Conservation (phyloP, 2,888 invertebrate species). For the Athalia circularis region DNA sequence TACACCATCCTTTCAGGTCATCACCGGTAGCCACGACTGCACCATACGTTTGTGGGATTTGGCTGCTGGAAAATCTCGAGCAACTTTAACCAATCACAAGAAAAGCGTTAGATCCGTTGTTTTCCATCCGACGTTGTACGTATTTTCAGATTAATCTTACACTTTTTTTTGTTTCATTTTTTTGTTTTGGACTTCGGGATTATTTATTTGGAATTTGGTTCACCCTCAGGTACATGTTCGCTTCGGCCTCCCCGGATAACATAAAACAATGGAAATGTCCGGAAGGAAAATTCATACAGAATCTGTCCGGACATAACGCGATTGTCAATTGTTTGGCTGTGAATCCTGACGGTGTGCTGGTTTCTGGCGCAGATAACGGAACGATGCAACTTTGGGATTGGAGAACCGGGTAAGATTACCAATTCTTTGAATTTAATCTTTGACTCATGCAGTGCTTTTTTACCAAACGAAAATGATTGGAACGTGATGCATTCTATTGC, state of each 20-base stretch:
- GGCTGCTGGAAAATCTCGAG: conserved; percentile 94
- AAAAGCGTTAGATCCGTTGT: conserved; percentile 91
- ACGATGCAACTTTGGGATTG: conserved; percentile 99
- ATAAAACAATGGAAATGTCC: conserved; percentile 99
- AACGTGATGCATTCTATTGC: conserved; percentile 37
- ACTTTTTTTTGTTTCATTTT: not conserved
- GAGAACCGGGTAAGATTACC: conserved; percentile 84
- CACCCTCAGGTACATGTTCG: conserved; percentile 88
- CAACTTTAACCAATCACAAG: conserved; percentile 98
- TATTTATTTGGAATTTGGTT: conserved; percentile 11
- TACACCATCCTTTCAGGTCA: conserved; percentile 77
- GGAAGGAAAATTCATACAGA: conserved; percentile 97
- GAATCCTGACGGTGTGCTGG: conserved; percentile 95
- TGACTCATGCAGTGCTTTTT: not conserved
- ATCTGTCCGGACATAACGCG: conserved; percentile 96
- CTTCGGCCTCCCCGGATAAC: conserved; percentile 98
- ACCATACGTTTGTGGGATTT: conserved; percentile 98
- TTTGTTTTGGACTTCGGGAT: conserved; percentile 36
- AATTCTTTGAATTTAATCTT: not conserved
- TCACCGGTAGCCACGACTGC: conserved; percentile 96
- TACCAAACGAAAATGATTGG: conserved; percentile 7
- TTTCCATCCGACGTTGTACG: conserved; percentile 83
- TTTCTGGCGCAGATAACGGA: conserved; percentile 99
- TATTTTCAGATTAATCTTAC: conserved; percentile 50
- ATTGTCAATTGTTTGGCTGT: conserved; percentile 98